Conservation (phyloP, 2,888 invertebrate species). For the Ophraella communa region DNA sequence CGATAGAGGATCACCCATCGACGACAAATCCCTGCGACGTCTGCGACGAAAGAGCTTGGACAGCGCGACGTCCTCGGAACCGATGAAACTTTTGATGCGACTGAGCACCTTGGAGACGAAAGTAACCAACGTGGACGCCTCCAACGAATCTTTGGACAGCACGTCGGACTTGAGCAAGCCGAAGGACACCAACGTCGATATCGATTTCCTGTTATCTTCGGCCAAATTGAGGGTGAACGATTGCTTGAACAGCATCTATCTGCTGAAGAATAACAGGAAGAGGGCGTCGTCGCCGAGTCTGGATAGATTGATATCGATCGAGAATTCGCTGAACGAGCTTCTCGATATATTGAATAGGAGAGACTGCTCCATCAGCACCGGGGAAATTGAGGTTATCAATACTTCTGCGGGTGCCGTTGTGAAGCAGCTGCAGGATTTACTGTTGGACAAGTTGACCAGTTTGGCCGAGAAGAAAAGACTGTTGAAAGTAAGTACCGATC, state of each 20-base stretch:
- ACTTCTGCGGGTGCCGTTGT: constrained; percentile 68
- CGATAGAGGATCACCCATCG: constrained; percentile 53
- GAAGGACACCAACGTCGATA: constrained; percentile 58
- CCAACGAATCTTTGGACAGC: constrained; percentile 66
- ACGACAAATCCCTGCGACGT: constrained; percentile 55
- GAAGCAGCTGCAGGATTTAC: constrained; percentile 70
- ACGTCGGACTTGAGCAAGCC: constrained; percentile 53
- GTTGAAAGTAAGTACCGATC: constrained; percentile 59
- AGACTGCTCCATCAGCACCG: constrained; percentile 56
- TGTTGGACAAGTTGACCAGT: constrained; percentile 73
- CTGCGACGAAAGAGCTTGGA: constrained; percentile 79
- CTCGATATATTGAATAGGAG: constrained; percentile 64
- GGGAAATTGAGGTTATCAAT: constrained; percentile 64
- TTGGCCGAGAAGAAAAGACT: constrained; percentile 72
- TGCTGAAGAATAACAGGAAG: constrained; percentile 68
- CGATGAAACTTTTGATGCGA: constrained; percentile 80
- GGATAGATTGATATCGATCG: constrained; percentile 71
- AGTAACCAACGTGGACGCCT: constrained; percentile 70
- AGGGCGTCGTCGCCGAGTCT: constrained; percentile 70
- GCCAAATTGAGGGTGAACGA: constrained; percentile 74
- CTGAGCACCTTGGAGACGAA: constrained; percentile 80
- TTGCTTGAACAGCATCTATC: constrained; percentile 69
- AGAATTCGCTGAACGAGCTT: constrained; percentile 69
- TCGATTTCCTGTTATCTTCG: constrained; percentile 68
- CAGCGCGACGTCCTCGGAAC: constrained; percentile 78